Base-by-base conservation (phyloP, 2,888 invertebrate genomes). In the Arrhopalites spinosus region DNA sequence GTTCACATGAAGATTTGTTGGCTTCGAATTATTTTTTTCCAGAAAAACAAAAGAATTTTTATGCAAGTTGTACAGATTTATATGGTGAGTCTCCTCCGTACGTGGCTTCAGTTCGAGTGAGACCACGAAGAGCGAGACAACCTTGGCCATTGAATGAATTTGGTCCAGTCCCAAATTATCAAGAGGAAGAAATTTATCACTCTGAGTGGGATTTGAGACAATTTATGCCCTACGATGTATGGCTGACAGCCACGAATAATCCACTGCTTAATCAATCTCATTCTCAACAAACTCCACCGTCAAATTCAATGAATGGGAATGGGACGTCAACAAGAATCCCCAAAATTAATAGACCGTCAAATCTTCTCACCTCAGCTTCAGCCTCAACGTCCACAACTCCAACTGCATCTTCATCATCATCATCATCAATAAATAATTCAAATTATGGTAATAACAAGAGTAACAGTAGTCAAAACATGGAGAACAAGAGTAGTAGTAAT, bases 201-300 rank as follows among this genome's bases (percentile, higher is more conserved):
- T 81, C 81, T 1, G 82, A 82, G 30, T 82, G 82, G 82, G 82
- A 82, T 36, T 66, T 82, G 59, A 50, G 82, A 64, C 80, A 81
- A 47, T 81, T 78, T 69, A 81, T 80, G 78, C 80, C 81, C 3
- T 82, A 82, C 69, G 82, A 82, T 70, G 77, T 81, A 43, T 82
- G 82, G 82, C 78, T 82, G 30, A 79, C 75, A 1, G 71, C 67
- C 0, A 29, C 74, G 0, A 71, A 72, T 53, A 43, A 61, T 15
- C 20, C 29, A 1, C 20, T 43, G 5, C 43, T 25, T 8, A 23
- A 45, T n/a, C 15, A 64, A 29, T 30, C 64, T 11, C 43, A 43
- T 20, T 2, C 25, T 1, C 30, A 63, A 29, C 20, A 63, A 63
- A 2, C 27, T 30, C 30, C 30, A 36, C 30, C 13, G 20, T 64